Evolutionary conservation across 2,888 invertebrate species (phyloP).

Genomic region (Acrobeloides nanus): DNA sequence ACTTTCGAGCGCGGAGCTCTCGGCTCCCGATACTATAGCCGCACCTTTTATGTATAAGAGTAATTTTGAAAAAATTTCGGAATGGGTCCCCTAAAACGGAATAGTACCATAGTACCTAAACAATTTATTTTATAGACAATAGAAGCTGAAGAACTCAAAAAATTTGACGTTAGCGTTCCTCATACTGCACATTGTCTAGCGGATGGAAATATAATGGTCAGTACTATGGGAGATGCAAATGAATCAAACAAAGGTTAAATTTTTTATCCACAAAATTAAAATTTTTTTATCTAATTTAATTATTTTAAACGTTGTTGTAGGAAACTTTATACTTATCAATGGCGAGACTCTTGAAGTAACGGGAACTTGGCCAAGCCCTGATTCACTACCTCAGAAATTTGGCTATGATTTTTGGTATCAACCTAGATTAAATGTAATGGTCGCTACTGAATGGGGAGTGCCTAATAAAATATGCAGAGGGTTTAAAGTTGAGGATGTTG

Average conservation of each 20-base stretch:
- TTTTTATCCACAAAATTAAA: background rate
- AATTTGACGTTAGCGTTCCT: slow-evolving; percentile 72
- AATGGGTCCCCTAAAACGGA: too few relatives aligned
- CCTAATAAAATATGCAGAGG: slow-evolving; percentile 72
- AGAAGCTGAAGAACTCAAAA: slow-evolving; percentile 71
- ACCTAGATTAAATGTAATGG: slow-evolving; percentile 80
- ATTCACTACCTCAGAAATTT: slow-evolving; percentile 64
- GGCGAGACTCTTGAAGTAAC: slow-evolving; percentile 70
- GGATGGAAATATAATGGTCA: slow-evolving; percentile 86
- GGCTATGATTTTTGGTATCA: slow-evolving; percentile 64
- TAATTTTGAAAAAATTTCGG: too few relatives aligned
- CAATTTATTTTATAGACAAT: slow-evolving; percentile 64
- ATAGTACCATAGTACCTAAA: too few relatives aligned
- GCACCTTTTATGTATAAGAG: too few relatives aligned
- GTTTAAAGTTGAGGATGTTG: slow-evolving; percentile 60
- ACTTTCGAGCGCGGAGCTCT: too few relatives aligned
- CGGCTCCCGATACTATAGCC: too few relatives aligned
- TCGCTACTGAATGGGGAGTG: slow-evolving; percentile 84
- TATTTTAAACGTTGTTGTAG: slow-evolving; percentile 41
- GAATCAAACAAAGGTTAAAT: slow-evolving; percentile 69
- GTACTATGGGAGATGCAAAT: slow-evolving; percentile 79
- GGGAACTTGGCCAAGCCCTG: slow-evolving; percentile 56
- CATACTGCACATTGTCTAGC: slow-evolving; percentile 89
- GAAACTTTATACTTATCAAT: slow-evolving; percentile 78
- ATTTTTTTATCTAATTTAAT: slow-evolving; percentile 1